These are phyloP conservation scores for Ictidomys tridecemlineatus DNA, from an alignment of 2,113 vertebrate genomes.

Conservation along the genomic window DNA sequence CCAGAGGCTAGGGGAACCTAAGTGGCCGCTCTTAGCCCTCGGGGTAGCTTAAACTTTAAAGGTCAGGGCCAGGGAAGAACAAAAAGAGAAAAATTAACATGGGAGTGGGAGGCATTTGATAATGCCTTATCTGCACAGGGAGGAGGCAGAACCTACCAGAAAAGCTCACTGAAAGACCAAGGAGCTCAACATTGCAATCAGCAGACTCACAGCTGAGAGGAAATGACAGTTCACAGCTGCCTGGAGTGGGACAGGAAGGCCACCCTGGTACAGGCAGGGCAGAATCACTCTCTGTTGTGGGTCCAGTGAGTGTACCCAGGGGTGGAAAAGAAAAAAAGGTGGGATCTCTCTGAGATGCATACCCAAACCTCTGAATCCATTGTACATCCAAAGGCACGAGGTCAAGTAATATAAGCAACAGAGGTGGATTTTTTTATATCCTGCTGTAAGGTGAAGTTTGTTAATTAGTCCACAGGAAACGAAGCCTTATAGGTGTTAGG, in stretches of 20 bases:
- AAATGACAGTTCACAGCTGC: not conserved
- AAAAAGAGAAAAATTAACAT: not conserved
- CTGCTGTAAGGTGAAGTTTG: not conserved
- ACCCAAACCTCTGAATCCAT: not conserved
- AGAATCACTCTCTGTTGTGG: not conserved
- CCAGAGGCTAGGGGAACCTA: not conserved
- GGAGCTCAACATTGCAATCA: not conserved
- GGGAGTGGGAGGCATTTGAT: too few species aligned
- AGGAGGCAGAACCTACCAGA: not conserved
- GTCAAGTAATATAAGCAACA: not conserved
- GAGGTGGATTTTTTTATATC: not conserved
- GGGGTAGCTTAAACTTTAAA: not conserved
- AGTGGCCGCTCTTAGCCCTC: not conserved
- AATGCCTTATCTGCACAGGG: not conserved
- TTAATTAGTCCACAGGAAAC: not conserved
- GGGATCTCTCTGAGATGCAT: not conserved
- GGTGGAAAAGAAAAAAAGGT: not conserved
- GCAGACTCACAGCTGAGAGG: not conserved
- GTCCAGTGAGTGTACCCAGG: not conserved
- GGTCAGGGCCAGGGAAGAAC: not conserved
- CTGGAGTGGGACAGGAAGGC: not conserved
- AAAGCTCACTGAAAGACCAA: not conserved
- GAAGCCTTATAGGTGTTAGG: not conserved
- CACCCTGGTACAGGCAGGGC: not conserved
- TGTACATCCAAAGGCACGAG: not conserved